Conservation (phyloP, 2,888 invertebrate genomes). For the Pogonocherus hispidulus region DNA sequence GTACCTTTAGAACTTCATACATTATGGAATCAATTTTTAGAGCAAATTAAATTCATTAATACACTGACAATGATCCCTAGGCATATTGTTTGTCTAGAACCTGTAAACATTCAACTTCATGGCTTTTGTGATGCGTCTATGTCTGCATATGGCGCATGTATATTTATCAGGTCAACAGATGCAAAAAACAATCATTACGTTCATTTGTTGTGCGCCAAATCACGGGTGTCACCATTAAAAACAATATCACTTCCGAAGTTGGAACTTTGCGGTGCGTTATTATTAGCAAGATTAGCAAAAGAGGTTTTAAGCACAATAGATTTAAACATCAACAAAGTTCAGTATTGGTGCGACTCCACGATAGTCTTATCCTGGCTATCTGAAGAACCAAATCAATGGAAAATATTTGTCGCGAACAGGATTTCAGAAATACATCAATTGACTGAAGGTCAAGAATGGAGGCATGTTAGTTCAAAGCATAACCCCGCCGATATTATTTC, state of each 20-base stretch:
- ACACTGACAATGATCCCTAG: not conserved
- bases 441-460: slow-evolving; percentile 37
- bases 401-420: slow-evolving; percentile 51
- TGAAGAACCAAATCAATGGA: slow-evolving; percentile 41
- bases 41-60: not conserved
- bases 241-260: slow-evolving; percentile 52
- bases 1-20: slow-evolving; percentile 26
- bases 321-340: slow-evolving; percentile 20
- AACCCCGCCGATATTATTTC: slow-evolving; percentile 55
- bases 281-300: slow-evolving; percentile 42
- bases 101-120: slow-evolving; percentile 41
- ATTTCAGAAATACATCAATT: slow-evolving; percentile 47
- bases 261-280: slow-evolving; percentile 38
- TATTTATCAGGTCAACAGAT: slow-evolving; percentile 41
- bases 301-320: slow-evolving; percentile 30
- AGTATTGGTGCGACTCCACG: slow-evolving; percentile 55
- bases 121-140: slow-evolving; percentile 53
- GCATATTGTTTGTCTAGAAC: not conserved
- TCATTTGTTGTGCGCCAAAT: slow-evolving; percentile 44
- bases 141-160: slow-evolving; percentile 48
- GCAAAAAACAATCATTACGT: slow-evolving; percentile 3
- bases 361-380: slow-evolving; percentile 56
- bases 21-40: slow-evolving; percentile 28
- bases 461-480: slow-evolving; percentile 37
- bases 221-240: slow-evolving; percentile 51